Percentiles rank a stretch among this genome's conserved stretches.
These are phyloP conservation scores for Spondyliosoma cantharus DNA, from an alignment of 2,797 vertebrate species.

Conservation along the genomic window DNA sequence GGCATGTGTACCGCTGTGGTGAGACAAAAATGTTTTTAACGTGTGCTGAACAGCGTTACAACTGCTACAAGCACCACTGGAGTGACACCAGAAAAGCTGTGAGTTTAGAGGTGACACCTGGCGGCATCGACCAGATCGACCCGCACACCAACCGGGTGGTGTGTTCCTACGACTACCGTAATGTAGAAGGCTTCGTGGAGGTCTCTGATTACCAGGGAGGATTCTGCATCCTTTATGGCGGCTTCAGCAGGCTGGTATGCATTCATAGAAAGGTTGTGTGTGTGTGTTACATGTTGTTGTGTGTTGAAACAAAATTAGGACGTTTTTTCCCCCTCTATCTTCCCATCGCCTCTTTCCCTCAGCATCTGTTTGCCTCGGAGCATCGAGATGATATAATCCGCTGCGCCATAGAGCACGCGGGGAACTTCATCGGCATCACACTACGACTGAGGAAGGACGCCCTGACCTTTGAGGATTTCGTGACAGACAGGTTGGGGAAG, in stretches of 20 bases:
- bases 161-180: conserved; percentile 98
- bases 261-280: background rate
- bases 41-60: conserved; percentile 88
- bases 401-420: conserved; percentile 96
- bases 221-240: conserved; percentile 96
- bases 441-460: conserved; percentile 93
- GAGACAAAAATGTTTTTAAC: background rate
- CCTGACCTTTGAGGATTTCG: conserved; percentile 91
- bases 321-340: background rate
- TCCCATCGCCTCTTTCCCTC: background rate
- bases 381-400: conserved; percentile 97
- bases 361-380: conserved; percentile 98
- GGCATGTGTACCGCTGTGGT: background rate
- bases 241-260: conserved; percentile 96
- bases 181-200: conserved; percentile 97
- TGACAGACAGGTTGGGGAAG: conserved; percentile 94
- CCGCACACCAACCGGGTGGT: conserved; percentile 92
- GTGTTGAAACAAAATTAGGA: background rate
- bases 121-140: conserved; percentile 97
- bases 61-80: conserved; percentile 99
- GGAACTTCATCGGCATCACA: conserved; percentile 95
- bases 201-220: conserved; percentile 95
- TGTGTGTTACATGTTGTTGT: background rate
- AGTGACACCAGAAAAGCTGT: conserved; percentile 91
- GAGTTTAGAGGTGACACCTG: conserved; percentile 95